phyloP scores from a whole-genome alignment of 2,113 vertebrate genomes.

The Bubo scandiacus region DNA sequence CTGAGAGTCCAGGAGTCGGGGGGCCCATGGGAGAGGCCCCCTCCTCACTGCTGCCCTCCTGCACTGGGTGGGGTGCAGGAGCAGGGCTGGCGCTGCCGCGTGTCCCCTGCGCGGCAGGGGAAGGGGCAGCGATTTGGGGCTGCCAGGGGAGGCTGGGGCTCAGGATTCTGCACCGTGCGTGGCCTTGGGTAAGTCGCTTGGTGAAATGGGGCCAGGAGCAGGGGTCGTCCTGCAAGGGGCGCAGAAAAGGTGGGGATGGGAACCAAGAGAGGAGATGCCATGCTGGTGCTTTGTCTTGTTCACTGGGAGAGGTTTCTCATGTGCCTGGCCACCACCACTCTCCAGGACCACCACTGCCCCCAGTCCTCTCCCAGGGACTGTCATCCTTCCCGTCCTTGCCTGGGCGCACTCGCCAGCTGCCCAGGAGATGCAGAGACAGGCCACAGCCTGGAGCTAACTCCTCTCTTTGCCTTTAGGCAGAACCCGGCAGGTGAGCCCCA shows the following conservation, averaged over 20 bases:
- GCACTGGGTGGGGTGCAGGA: neutral
- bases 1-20: neutral
- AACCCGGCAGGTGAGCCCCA: neutral
- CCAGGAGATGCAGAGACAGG: neutral
- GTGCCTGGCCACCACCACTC: neutral
- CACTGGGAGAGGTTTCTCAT: neutral
- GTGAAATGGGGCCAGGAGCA: neutral
- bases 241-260: neutral
- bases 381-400: neutral
- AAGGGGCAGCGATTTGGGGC: neutral
- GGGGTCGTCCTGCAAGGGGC: neutral
- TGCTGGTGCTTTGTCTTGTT: neutral
- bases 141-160: neutral
- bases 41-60: neutral
- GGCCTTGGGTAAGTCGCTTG: neutral
- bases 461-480: neutral
- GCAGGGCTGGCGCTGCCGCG: accelerated
- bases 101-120: neutral
- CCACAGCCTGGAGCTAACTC: neutral
- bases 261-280: neutral
- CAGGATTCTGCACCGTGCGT: neutral
- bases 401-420: neutral
- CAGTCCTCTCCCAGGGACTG: neutral
- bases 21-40: accelerated
- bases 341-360: neutral